Evolutionary conservation across 2,888 invertebrate genomes (phyloP).

Genomic region (Cantharis nigra): DNA sequence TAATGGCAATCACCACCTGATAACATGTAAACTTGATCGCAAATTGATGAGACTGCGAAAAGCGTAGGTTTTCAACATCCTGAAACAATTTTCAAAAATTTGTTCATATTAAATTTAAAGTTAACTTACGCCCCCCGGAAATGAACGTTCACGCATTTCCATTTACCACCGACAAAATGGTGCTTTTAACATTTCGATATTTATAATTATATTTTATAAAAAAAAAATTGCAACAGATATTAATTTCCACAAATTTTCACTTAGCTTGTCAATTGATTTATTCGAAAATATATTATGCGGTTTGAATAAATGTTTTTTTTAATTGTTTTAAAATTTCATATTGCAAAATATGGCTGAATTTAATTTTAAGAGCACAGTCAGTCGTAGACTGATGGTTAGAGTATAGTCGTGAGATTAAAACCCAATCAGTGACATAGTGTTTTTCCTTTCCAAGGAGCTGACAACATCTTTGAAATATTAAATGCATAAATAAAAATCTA

Average conservation of each 20-base stretch:
- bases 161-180: slow-evolving; percentile 37
- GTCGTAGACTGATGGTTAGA: too few species aligned
- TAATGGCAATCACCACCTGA: slow-evolving; percentile 9
- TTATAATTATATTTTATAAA: slow-evolving; percentile 26
- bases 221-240: neutral
- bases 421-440: too few species aligned
- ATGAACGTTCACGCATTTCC: slow-evolving; percentile 40
- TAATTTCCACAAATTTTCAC: neutral
- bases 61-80: slow-evolving; percentile 13
- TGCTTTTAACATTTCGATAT: slow-evolving; percentile 32
- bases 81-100: slow-evolving; percentile 31
- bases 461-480: too few species aligned
- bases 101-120: slow-evolving; percentile 37
- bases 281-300: too few species aligned
- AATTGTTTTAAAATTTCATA: too few species aligned
- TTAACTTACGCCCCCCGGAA: slow-evolving; percentile 36
- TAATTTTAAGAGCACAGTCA: too few species aligned
- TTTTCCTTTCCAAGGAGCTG: too few species aligned
- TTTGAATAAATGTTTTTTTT: too few species aligned
- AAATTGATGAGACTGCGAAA: slow-evolving; percentile 9
- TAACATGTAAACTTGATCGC: neutral
- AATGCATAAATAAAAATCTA: too few species aligned
- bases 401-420: too few species aligned
- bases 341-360: too few species aligned
- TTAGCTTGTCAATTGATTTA: too few species aligned